These are phyloP conservation scores for Mystacides longicornis DNA, from an alignment of 2,888 invertebrate species.

Conservation along the genomic window DNA sequence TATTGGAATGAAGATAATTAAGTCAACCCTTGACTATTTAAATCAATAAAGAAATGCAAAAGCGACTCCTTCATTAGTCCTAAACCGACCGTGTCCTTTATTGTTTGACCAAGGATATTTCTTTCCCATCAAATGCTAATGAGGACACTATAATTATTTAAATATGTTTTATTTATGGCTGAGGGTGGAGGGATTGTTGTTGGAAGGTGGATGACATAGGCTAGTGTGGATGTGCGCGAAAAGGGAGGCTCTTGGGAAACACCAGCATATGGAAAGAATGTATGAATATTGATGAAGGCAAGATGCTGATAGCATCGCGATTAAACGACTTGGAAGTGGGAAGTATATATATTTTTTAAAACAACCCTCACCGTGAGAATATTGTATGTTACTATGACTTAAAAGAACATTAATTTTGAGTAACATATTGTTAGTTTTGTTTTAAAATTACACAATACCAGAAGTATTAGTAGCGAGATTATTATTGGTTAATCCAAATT, in stretches of 20 bases:
- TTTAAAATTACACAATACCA: too few species aligned
- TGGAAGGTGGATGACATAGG: neutral
- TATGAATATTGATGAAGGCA: neutral
- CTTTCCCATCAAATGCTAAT: slow-evolving; percentile 22
- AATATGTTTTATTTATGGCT: slow-evolving; percentile 6
- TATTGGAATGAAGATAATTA: too few species aligned
- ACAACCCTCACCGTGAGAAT: too few species aligned
- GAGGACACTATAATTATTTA: slow-evolving; percentile 15
- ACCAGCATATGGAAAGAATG: slow-evolving; percentile 21
- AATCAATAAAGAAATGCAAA: slow-evolving; percentile 18
- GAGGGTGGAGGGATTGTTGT: too few species aligned
- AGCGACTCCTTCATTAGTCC: slow-evolving; percentile 20
- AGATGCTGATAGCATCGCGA: neutral
- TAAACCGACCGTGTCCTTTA: slow-evolving; percentile 24
- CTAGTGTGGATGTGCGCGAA: slow-evolving; percentile 7
- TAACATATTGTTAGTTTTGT: neutral
- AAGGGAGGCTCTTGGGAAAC: slow-evolving; percentile 19
- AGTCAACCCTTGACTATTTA: slow-evolving; percentile 10
- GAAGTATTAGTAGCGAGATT: too few species aligned
- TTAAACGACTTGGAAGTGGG: neutral
- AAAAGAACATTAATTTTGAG: neutral
- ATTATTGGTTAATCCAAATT: too few species aligned
- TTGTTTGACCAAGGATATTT: slow-evolving; percentile 21
- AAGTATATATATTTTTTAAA: neutral
- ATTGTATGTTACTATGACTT: too few species aligned